phyloP scores from a whole-genome alignment of 2,113 vertebrate genomes.

The Laticauda laticaudata region DNA sequence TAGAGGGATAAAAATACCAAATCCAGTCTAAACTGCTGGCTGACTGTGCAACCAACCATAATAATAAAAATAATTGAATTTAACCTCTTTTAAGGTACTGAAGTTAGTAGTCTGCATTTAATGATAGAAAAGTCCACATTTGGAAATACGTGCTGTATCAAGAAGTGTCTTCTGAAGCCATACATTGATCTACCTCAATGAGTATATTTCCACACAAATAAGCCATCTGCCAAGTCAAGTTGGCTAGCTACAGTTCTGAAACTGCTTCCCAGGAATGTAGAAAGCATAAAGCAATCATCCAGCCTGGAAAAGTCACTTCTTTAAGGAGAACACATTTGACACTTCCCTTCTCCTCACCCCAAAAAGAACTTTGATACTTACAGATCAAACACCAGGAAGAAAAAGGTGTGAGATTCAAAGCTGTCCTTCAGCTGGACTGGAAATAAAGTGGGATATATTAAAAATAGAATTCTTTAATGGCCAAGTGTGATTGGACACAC shows the following conservation, averaged over 20 bases:
- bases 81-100: neutral
- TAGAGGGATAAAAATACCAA: neutral
- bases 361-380: slow-evolving; percentile 71
- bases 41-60: neutral
- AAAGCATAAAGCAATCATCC: neutral
- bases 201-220: neutral
- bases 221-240: neutral
- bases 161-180: neutral
- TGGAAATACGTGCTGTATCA: neutral
- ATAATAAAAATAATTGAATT: neutral
- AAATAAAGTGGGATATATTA: slow-evolving; percentile 52
- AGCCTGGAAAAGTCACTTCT: neutral
- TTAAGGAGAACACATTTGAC: neutral
- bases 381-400: slow-evolving; percentile 97
- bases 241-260: neutral
- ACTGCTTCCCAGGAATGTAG: neutral
- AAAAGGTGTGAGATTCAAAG: slow-evolving; percentile 92
- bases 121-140: neutral
- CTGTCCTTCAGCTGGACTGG: slow-evolving; percentile 96
- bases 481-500: no score
- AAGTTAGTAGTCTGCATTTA: neutral
- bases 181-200: neutral
- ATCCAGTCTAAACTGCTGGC: neutral
- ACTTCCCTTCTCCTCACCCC: neutral
- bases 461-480: no score